phyloP scores from a whole-genome alignment of 2,113 vertebrate species.

The Poeciliopsis occidentalis region DNA sequence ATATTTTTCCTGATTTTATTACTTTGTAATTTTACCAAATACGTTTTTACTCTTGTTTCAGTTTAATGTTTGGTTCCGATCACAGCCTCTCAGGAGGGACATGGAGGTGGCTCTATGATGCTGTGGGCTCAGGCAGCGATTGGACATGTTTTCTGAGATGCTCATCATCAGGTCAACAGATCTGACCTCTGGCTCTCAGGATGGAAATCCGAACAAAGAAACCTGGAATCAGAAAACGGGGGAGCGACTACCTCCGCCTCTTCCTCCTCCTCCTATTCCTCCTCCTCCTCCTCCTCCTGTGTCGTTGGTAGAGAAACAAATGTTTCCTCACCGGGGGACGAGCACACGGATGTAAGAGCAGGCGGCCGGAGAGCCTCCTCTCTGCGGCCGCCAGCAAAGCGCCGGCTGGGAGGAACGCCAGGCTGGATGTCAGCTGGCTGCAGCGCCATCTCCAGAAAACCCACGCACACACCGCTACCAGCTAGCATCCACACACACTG shows the following conservation, averaged over 20 bases:
- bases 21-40: too few species aligned
- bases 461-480: conserved; percentile 35
- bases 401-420: conserved; percentile 69
- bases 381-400: conserved; percentile 67
- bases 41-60: too few species aligned
- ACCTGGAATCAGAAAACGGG: conserved; percentile 4
- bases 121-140: background rate
- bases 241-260: conserved; percentile 16
- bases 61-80: background rate
- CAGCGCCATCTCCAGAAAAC: conserved; percentile 14
- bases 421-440: conserved; percentile 77
- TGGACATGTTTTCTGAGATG: background rate
- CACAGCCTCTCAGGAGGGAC: background rate
- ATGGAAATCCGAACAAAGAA: conserved; percentile 39
- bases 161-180: background rate
- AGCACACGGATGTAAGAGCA: conserved; percentile 68
- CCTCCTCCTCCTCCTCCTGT: conserved; percentile 10
- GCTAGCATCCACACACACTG: conserved; percentile 36
- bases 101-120: background rate
- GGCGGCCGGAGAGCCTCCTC: conserved; percentile 70
- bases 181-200: conserved; percentile 4
- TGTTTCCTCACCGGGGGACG: conserved; percentile 65
- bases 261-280: conserved; percentile 12
- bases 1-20: too few species aligned
- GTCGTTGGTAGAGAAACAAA: conserved; percentile 51